Percentiles rank a stretch among this genome's conserved stretches.
Evolutionary conservation across 2,888 invertebrate genomes (phyloP).

Genomic region (Macaria notata): DNA sequence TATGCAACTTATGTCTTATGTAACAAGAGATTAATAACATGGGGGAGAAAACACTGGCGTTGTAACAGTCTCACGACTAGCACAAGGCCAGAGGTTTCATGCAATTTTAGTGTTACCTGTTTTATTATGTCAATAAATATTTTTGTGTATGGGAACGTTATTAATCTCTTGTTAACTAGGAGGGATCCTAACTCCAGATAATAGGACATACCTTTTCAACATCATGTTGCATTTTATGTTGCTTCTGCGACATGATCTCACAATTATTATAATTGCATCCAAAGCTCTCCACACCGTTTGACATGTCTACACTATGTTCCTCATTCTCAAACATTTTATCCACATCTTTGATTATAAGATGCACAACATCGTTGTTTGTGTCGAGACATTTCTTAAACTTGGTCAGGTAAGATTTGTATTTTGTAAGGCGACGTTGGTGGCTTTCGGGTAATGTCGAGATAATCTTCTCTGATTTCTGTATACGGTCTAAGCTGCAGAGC

Average conservation of each 20-base stretch:
- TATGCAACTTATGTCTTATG: no score
- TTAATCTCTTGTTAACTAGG: no score
- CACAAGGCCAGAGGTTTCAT: no score
- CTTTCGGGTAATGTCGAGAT: slow-evolving; percentile 86
- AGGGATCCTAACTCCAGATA: no score
- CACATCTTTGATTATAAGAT: slow-evolving; percentile 89
- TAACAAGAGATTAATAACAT: no score
- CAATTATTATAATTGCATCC: slow-evolving; percentile 71
- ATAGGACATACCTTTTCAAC: slow-evolving; percentile 65
- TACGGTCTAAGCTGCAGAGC: slow-evolving; percentile 87
- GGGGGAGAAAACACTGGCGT: no score
- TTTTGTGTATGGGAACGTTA: no score
- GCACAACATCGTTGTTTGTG: slow-evolving; percentile 85
- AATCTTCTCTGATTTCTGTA: slow-evolving; percentile 89
- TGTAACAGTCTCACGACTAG: no score
- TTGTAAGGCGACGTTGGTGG: slow-evolving; percentile 89
- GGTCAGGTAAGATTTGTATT: slow-evolving; percentile 89
- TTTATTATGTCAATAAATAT: no score
- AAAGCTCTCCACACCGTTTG: slow-evolving; percentile 63
- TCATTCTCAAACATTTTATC: slow-evolving; percentile 93
- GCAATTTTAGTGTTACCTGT: no score
- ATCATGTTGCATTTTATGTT: slow-evolving; percentile 75
- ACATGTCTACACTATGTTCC: slow-evolving; percentile 53
- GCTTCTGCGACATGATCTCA: slow-evolving; percentile 64
- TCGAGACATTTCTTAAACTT: slow-evolving; percentile 90